A percentile compares a stretch with the other conserved stretches of the same genome.
These are phyloP conservation scores for Hylaea fasciaria DNA, from an alignment of 2,888 invertebrate species.

Conservation along the genomic window DNA sequence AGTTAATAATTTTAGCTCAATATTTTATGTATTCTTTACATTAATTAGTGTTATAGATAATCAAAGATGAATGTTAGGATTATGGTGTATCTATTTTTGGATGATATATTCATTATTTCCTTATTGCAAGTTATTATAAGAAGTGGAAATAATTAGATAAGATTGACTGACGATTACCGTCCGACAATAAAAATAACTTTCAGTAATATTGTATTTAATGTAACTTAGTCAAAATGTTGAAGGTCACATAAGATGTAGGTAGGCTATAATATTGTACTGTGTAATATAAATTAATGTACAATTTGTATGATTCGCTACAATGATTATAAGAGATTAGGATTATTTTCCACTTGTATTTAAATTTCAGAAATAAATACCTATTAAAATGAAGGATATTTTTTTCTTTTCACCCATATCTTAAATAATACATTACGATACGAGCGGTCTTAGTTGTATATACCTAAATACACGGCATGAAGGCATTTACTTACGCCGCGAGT, in stretches of 20 bases:
- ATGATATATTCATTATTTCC: constrained; percentile 52
- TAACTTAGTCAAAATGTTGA: constrained; percentile 60
- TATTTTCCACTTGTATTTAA: constrained; percentile 79
- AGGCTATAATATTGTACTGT: constrained; percentile 47
- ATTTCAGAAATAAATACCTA: constrained; percentile 76
- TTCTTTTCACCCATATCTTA: constrained; percentile 10
- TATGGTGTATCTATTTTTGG: constrained; percentile 51
- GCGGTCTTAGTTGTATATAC: too few species aligned
- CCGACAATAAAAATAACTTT: constrained; percentile 48
- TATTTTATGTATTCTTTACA: constrained; percentile 48
- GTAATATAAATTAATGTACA: constrained; percentile 67
- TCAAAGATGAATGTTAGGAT: constrained; percentile 47
- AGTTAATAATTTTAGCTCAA: constrained; percentile 44
- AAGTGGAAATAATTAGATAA: constrained; percentile 41
- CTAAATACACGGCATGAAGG: too few species aligned
- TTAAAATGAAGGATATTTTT: constrained; percentile 46
- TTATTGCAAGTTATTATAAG: constrained; percentile 45
- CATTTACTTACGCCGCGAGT: too few species aligned
- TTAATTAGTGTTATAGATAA: constrained; percentile 34
- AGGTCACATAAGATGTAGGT: constrained; percentile 45
- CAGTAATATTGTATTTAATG: constrained; percentile 49
- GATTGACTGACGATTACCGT: constrained; percentile 61
- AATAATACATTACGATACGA: too few species aligned
- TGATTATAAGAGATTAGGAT: constrained; percentile 59
- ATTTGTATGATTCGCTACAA: constrained; percentile 45